Evolutionary conservation across 2,888 invertebrate species (phyloP).

Genomic region (Trissoscelio sp.): DNA sequence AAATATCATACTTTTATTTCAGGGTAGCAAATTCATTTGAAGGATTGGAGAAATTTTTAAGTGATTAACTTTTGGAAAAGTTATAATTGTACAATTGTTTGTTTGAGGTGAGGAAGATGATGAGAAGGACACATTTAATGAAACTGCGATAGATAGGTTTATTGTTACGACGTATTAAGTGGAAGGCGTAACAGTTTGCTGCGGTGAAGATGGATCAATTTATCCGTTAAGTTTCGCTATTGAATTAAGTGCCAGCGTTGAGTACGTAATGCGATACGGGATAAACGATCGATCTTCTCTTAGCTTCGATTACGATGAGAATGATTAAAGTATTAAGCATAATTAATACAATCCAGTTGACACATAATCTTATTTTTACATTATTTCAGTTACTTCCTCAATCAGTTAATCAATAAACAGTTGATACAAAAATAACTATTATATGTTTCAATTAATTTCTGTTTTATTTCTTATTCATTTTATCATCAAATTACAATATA

Average conservation of each 20-base stretch:
- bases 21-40: too few relatives aligned
- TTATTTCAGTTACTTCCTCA: constrained; percentile 6
- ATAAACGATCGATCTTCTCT: constrained; percentile 52
- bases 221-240: constrained; percentile 60
- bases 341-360: constrained; percentile 31
- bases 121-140: constrained; percentile 47
- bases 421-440: background rate
- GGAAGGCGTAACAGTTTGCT: constrained; percentile 56
- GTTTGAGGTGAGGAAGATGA: too few relatives aligned
- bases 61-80: too few relatives aligned
- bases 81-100: too few relatives aligned
- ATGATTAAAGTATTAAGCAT: constrained; percentile 43
- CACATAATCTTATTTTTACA: constrained; percentile 5
- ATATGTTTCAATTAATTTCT: background rate
- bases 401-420: background rate
- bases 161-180: constrained; percentile 58
- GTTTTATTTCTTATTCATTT: too few relatives aligned
- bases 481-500: too few relatives aligned
- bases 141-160: constrained; percentile 48
- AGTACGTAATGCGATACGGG: constrained; percentile 57
- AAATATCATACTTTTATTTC: too few relatives aligned
- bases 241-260: constrained; percentile 48
- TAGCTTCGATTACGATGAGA: constrained; percentile 49
- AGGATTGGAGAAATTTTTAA: too few relatives aligned
- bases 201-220: constrained; percentile 63